Evolutionary conservation across 2,888 invertebrate species (phyloP).

Genomic region (Cactoblastis cactorum): DNA sequence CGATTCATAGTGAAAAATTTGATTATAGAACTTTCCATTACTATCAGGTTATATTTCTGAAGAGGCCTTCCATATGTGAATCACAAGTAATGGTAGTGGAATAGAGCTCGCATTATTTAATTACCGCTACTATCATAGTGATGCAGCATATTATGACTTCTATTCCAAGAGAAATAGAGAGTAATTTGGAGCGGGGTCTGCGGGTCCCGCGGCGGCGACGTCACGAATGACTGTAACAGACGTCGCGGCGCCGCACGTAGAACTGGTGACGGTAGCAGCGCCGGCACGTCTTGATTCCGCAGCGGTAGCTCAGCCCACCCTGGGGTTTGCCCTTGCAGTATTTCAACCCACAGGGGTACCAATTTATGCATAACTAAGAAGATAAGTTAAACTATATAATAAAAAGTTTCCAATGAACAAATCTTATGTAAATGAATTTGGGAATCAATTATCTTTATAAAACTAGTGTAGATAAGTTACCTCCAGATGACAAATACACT

Average conservation of each 20-base stretch:
- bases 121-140: no score
- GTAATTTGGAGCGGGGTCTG: slow-evolving; percentile 21
- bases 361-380: slow-evolving; percentile 86
- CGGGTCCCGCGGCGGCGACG: slow-evolving; percentile 33
- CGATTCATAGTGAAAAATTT: no score
- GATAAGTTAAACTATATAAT: no score
- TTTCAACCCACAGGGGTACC: slow-evolving; percentile 97
- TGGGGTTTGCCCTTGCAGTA: slow-evolving; percentile 92
- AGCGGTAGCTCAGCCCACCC: slow-evolving; percentile 86
- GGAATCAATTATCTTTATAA: no score
- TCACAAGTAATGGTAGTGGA: no score
- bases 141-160: not conserved
- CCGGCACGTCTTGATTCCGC: slow-evolving; percentile 97
- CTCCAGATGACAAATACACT: slow-evolving; percentile 92
- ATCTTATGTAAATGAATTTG: no score
- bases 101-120: no score
- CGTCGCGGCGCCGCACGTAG: slow-evolving; percentile 89
- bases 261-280: slow-evolving; percentile 93
- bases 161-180: not conserved
- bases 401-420: no score
- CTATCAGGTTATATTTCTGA: no score
- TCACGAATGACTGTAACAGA: slow-evolving; percentile 59
- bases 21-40: no score
- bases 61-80: no score
- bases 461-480: no score